Conservation (phyloP, 2,113 vertebrate species). For the Dasyornis broadbenti region DNA sequence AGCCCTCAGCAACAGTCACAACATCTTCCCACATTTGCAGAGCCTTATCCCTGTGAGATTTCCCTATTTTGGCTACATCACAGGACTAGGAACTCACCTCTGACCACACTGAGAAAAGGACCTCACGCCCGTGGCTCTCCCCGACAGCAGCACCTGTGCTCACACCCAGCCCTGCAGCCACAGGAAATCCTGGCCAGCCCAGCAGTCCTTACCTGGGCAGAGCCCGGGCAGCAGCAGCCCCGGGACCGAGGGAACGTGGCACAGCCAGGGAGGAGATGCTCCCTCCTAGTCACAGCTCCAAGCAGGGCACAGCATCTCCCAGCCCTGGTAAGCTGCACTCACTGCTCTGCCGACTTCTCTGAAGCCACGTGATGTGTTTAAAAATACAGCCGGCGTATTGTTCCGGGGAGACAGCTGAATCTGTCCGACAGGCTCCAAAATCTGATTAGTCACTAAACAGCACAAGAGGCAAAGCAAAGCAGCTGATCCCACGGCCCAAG, state of each 20-base stretch:
- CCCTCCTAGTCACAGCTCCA: neutral
- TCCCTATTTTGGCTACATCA: neutral
- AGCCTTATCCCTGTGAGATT: fast-evolving
- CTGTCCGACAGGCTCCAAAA: constrained; percentile 52
- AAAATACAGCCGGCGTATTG: constrained; percentile 52
- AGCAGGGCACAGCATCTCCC: constrained; percentile 31
- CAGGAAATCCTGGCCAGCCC: neutral
- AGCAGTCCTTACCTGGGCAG: neutral
- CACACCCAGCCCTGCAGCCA: neutral
- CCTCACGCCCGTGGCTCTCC: neutral
- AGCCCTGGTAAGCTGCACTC: neutral
- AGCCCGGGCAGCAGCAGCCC: neutral
- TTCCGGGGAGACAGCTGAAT: constrained; percentile 54
- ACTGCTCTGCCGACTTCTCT: constrained; percentile 29
- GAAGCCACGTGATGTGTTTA: constrained; percentile 37
- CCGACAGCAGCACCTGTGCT: neutral
- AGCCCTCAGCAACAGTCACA: neutral
- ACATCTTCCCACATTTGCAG: neutral
- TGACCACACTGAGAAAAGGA: neutral
- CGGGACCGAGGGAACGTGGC: neutral
- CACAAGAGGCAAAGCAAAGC: constrained; percentile 16
- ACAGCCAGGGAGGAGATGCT: neutral
- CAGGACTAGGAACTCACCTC: neutral
- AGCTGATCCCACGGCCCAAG: neutral
- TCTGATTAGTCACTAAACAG: constrained; percentile 60